Evolutionary conservation across 2,888 invertebrate genomes (phyloP).

Genomic region (Agrypnus murinus): DNA sequence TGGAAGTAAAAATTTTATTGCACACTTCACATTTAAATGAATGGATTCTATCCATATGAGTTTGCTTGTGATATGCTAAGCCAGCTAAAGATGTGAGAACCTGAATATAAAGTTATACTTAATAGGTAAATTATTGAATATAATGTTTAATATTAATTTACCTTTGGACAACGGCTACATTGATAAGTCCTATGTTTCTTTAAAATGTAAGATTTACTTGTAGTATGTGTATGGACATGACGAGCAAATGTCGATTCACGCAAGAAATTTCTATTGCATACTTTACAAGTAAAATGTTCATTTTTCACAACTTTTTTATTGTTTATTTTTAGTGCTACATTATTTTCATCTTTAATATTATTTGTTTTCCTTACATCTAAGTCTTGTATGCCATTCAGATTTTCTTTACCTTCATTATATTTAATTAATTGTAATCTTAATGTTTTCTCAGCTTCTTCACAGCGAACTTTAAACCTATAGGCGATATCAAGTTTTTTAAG

Average conservation of each 20-base stretch:
- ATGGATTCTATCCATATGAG: background rate
- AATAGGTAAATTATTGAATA: background rate
- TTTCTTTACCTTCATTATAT: background rate
- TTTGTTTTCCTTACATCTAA: background rate
- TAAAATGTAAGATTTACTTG: background rate
- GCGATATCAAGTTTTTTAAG: slow-evolving; percentile 32
- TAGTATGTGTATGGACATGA: slow-evolving; percentile 38
- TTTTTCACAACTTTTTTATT: background rate
- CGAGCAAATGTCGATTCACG: slow-evolving; percentile 37
- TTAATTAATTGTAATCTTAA: background rate
- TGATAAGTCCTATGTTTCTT: slow-evolving; percentile 5
- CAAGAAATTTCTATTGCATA: slow-evolving; percentile 45
- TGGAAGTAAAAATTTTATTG: slow-evolving; percentile 43
- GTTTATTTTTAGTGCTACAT: background rate
- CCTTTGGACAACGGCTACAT: slow-evolving; percentile 1
- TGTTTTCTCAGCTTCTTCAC: slow-evolving; percentile 27
- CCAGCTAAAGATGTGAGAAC: slow-evolving; percentile 22
- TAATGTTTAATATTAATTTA: background rate
- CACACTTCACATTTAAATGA: slow-evolving; percentile 39
- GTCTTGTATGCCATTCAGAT: background rate
- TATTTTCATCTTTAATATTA: background rate
- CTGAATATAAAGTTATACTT: background rate
- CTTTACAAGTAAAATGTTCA: slow-evolving; percentile 29
- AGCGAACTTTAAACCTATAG: slow-evolving; percentile 37
- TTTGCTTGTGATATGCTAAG: slow-evolving; percentile 29